Base-by-base conservation (phyloP, 2,797 vertebrate genomes). In the Erpetoichthys calabaricus region DNA sequence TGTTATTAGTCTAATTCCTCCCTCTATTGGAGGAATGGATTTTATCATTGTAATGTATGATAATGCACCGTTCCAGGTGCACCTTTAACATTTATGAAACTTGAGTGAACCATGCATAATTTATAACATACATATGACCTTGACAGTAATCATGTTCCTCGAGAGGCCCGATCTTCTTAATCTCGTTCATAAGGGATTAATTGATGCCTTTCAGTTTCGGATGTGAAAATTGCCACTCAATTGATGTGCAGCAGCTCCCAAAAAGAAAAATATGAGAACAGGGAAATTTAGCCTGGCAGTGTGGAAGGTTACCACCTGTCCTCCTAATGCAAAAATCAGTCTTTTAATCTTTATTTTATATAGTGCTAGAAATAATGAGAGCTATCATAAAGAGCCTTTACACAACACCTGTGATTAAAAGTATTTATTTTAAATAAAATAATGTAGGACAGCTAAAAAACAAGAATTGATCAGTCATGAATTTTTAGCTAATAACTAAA, bases 21-120 rank as follows among this genome's bases (percentile, higher is more conserved):
- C 56, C 42, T 55, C 55, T 47, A 56, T 52, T 46, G 49, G 53
- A 58, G 45, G 57, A 58, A 62, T 56, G 47, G 49, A 52, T 59
- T 59, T 49, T 51, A 59, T 52, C 51, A 4, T 47, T 51, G 47
- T 46, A 62, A 58, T 62, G 49, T 50, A 57, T 62, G 60, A 44
- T 58, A 56, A 56, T 52, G 43, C 6, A 57, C 54, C 56, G 55
- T 55, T 58, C 59, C 57, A 57, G 56, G 59, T 59, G 63, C 56
- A 61, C 56, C 56, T 57, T 10, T 53, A 25, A 57, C 50, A 58
- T 43, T 58, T 62, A 55, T 61, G 53, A 44, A 25, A 45, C 49
- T 8, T 43, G 44, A 49, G 3, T 56, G 3, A 47, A 8, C 7
- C 45, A 62, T 65, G 62, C 59, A 65, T 70, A 61, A 69, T 68